phyloP scores from a whole-genome alignment of 2,797 vertebrate species.

The Aphelocoma californica region DNA sequence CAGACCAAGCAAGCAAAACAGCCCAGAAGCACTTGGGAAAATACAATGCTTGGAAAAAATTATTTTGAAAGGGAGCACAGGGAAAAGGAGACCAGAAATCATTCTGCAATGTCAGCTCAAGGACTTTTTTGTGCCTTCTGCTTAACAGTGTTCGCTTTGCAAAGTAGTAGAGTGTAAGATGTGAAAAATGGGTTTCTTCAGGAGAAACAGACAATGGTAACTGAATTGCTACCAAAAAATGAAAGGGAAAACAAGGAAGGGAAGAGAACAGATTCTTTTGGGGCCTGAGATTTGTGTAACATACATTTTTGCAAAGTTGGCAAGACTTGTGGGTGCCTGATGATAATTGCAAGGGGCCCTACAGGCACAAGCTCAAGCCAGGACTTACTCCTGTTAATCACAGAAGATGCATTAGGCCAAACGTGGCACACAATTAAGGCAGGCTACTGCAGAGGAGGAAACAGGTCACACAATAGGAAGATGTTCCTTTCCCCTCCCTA shows the following conservation, averaged over 20 bases:
- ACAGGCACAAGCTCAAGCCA: constrained; percentile 70
- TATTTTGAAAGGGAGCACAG: background rate
- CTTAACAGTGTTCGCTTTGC: background rate
- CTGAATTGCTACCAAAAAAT: constrained; percentile 42
- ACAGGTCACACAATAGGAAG: constrained; percentile 52
- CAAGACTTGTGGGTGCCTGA: constrained; percentile 78
- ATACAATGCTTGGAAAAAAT: background rate
- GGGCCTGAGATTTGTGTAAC: constrained; percentile 69
- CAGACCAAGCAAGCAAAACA: background rate
- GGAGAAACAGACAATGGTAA: constrained; percentile 48
- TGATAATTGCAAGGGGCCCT: constrained; percentile 73
- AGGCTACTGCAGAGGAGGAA: constrained; percentile 50
- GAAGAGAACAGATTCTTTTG: constrained; percentile 37
- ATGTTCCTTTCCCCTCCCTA: background rate
- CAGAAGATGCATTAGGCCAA: constrained; percentile 51
- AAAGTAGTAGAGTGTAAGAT: background rate
- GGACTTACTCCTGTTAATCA: constrained; percentile 66
- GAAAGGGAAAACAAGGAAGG: background rate
- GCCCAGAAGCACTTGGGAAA: background rate
- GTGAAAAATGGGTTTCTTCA: constrained; percentile 29
- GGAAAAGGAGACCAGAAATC: background rate
- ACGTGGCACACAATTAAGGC: constrained; percentile 48
- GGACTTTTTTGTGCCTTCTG: background rate
- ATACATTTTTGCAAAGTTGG: constrained; percentile 72
- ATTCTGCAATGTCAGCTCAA: background rate